phyloP scores from a whole-genome alignment of 2,888 invertebrate genomes.

The Nipponacmea schrenckii region DNA sequence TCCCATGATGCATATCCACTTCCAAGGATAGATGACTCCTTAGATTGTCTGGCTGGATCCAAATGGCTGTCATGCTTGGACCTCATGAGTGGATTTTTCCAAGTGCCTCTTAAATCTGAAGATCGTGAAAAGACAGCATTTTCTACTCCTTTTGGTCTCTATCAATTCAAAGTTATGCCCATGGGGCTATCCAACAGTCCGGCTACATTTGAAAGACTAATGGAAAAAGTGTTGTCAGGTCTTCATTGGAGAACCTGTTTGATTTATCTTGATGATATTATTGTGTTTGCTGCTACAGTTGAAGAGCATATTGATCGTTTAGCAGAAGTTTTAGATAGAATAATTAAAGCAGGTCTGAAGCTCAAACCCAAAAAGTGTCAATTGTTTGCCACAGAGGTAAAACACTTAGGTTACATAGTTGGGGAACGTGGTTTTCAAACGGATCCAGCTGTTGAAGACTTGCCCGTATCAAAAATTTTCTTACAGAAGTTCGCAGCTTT shows the following conservation, averaged over 20 bases:
- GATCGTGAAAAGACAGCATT: conserved; percentile 37
- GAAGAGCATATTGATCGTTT: conserved; percentile 28
- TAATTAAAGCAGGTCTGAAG: conserved; percentile 30
- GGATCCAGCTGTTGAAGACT: conserved; percentile 5
- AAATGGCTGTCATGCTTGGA: no score
- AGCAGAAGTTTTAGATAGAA: conserved; percentile 24
- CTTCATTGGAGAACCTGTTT: conserved; percentile 26
- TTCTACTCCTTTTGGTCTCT: conserved; percentile 31
- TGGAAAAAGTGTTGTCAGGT: conserved; percentile 17
- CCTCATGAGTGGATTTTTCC: background rate
- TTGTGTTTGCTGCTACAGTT: conserved; percentile 26
- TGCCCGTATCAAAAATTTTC: conserved; percentile 21
- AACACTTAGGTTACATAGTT: conserved; percentile 28
- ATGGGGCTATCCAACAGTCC: conserved; percentile 30
- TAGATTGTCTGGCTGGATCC: no score
- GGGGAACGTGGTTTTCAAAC: conserved; percentile 18
- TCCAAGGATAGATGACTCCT: conserved; percentile 30
- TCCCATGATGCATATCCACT: conserved; percentile 10
- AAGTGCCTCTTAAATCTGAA: background rate
- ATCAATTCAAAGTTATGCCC: conserved; percentile 28
- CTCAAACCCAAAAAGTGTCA: conserved; percentile 35
- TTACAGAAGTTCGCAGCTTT: conserved; percentile 32
- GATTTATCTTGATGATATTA: conserved; percentile 33
- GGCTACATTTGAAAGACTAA: conserved; percentile 9
- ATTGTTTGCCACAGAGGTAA: conserved; percentile 25